Conservation (phyloP, 2,797 vertebrate species). For the Manis javanica region DNA sequence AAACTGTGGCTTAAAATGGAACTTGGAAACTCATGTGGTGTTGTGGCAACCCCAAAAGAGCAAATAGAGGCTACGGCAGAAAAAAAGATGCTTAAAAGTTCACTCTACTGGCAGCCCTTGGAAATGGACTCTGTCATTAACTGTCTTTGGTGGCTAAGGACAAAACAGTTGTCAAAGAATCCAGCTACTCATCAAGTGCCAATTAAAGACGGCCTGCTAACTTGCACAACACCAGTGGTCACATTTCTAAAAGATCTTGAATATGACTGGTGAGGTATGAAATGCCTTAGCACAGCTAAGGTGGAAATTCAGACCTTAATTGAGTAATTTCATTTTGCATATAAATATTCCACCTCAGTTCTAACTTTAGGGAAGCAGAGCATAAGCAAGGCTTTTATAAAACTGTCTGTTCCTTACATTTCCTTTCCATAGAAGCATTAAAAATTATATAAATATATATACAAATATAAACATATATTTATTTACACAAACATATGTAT, state of each 20-base stretch:
- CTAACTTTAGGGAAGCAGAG: background rate
- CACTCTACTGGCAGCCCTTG: slow-evolving; percentile 84
- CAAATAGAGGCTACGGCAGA: slow-evolving; percentile 66
- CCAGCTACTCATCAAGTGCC: background rate
- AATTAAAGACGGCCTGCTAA: background rate
- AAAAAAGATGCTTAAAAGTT: slow-evolving; percentile 84
- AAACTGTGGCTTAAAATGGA: slow-evolving; percentile 27
- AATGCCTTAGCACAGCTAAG: background rate
- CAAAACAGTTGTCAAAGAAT: slow-evolving; percentile 83
- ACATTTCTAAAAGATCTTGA: background rate
- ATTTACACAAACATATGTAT: too few species aligned
- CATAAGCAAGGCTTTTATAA: background rate
- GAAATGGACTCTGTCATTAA: slow-evolving; percentile 85
- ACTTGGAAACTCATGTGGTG: slow-evolving; percentile 21
- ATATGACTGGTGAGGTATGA: background rate
- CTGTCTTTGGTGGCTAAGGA: slow-evolving; percentile 84
- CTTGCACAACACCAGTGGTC: background rate
- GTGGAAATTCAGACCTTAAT: background rate
- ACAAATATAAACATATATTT: background rate
- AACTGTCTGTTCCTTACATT: background rate
- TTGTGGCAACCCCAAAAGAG: slow-evolving; percentile 85
- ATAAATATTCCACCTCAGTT: background rate
- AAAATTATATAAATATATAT: background rate
- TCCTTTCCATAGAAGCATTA: background rate
- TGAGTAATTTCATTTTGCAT: background rate